These are phyloP conservation scores for Synanthedon tipuliformis DNA, from an alignment of 2,888 invertebrate species.

Conservation along the genomic window DNA sequence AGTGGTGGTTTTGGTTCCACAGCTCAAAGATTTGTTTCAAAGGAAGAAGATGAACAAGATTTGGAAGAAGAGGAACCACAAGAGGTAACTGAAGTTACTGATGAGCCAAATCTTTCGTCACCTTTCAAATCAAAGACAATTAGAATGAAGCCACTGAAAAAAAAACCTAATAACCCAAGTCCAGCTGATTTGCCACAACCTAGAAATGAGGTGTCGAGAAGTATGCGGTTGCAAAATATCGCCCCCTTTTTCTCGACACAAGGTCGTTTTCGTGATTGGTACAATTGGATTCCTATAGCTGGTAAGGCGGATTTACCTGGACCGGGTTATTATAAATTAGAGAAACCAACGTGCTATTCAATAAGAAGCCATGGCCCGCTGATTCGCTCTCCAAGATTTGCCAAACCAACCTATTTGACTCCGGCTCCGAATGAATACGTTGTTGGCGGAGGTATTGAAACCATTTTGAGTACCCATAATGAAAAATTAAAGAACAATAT, in stretches of 20 bases:
- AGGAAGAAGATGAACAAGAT: slow-evolving; percentile 9
- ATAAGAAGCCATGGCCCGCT: slow-evolving; percentile 41
- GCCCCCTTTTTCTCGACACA: slow-evolving; percentile 47
- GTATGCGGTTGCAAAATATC: slow-evolving; percentile 19
- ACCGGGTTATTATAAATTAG: slow-evolving; percentile 32
- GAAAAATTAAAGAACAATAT: slow-evolving; percentile 33
- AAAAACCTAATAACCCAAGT: slow-evolving; percentile 25
- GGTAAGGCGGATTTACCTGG: slow-evolving; percentile 34
- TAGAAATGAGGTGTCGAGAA: slow-evolving; percentile 11
- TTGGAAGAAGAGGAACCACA: background rate
- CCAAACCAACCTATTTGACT: slow-evolving; percentile 5
- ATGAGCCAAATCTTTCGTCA: slow-evolving; percentile 27
- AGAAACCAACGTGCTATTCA: slow-evolving; percentile 29
- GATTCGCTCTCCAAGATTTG: slow-evolving; percentile 31
- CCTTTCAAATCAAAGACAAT: slow-evolving; percentile 42
- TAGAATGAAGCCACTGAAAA: slow-evolving; percentile 32
- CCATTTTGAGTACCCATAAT: slow-evolving; percentile 41
- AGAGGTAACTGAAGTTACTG: slow-evolving; percentile 2
- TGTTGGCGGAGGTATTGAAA: slow-evolving; percentile 34
- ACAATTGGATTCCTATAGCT: slow-evolving; percentile 37
- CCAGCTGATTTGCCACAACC: slow-evolving; percentile 29
- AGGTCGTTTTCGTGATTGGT: slow-evolving; percentile 44
- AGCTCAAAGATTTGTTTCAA: slow-evolving; percentile 32
- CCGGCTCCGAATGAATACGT: slow-evolving; percentile 46
- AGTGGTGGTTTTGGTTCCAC: slow-evolving; percentile 36